Evolutionary conservation across 1,140 invertebrate genomes (phyloP).

Genomic region (Bursaphelenchus mucronatus): DNA sequence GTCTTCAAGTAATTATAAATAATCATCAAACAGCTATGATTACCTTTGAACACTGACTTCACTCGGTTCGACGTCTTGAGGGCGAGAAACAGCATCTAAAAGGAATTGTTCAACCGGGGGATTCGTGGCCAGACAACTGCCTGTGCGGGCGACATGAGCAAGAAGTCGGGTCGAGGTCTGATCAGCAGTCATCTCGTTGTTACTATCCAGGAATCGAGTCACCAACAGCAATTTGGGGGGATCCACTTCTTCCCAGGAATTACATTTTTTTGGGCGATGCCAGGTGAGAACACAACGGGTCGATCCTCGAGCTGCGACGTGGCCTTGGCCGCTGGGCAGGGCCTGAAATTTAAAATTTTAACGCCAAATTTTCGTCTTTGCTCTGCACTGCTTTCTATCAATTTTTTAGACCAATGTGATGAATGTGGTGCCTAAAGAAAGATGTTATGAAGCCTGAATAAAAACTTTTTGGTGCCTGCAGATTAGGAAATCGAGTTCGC

Average conservation of each 20-base stretch:
- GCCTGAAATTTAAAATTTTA: background rate
- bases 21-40: too few species aligned
- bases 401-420: too few species aligned
- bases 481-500: too few species aligned
- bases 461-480: too few species aligned
- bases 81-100: constrained; percentile 2
- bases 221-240: constrained; percentile 7
- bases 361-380: too few species aligned
- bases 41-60: background rate
- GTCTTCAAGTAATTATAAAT: too few species aligned
- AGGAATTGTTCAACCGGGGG: constrained; percentile 14
- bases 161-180: constrained; percentile 6
- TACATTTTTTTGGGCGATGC: background rate
- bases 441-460: too few species aligned
- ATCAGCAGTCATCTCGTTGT: constrained; percentile 8
- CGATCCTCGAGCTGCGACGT: constrained; percentile 7
- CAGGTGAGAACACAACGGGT: constrained; percentile 11
- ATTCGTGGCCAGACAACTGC: constrained; percentile 4
- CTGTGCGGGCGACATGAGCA: constrained; percentile 3
- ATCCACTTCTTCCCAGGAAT: constrained; percentile 5
- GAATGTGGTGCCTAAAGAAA: too few species aligned
- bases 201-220: constrained; percentile 6
- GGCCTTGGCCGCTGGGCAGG: background rate
- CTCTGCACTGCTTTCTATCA: too few species aligned
- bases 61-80: constrained; percentile 1